Conservation (phyloP, 2,113 vertebrate genomes). For the Fulmarus glacialis region DNA sequence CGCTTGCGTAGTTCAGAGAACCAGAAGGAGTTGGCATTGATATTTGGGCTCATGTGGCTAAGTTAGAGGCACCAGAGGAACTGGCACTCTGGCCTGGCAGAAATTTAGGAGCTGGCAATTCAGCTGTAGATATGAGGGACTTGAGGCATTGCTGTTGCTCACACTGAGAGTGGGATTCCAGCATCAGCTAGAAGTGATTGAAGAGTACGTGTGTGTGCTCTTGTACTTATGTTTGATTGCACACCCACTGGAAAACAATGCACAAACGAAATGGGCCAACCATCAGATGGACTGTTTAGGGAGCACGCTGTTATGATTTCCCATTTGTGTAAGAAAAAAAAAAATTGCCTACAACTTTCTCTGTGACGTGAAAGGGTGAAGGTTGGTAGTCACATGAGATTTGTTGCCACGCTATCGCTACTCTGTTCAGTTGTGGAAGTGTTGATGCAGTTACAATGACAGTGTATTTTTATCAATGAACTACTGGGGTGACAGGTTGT, state of each 20-base stretch:
- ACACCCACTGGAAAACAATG: neutral
- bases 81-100: neutral
- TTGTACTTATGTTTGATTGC: neutral
- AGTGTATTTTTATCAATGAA: neutral
- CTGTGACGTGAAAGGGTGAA: neutral
- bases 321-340: neutral
- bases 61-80: neutral
- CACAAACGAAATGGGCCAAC: neutral
- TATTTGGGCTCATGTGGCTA: neutral
- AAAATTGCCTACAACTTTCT: neutral
- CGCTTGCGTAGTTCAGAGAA: neutral
- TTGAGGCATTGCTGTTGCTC: neutral
- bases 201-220: neutral
- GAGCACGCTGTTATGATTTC: neutral
- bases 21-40: neutral
- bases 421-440: neutral
- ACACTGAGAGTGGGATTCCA: neutral
- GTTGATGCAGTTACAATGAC: neutral
- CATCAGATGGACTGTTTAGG: neutral
- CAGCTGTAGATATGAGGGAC: neutral
- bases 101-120: neutral
- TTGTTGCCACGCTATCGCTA: neutral
- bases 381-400: rapidly evolving
- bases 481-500: neutral
- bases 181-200: neutral